Percentiles rank a stretch among this genome's conserved stretches.
Evolutionary conservation across 2,888 invertebrate species (phyloP).

Genomic region (Drosophila fulvimacula): DNA sequence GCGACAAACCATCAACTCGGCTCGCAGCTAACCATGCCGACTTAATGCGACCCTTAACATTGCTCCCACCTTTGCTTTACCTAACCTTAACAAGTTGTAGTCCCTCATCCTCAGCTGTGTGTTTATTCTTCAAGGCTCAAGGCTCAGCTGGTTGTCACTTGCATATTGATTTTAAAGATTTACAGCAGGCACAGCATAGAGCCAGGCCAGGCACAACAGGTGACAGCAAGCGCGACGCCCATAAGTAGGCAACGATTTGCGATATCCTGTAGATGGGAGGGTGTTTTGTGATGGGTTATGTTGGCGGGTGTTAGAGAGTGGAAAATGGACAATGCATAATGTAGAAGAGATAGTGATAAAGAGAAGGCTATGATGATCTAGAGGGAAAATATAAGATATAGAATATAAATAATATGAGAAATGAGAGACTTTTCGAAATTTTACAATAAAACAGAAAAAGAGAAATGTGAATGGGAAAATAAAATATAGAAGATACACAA

Average conservation of each 20-base stretch:
- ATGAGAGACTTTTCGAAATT: no score
- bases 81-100: slow-evolving; percentile 11
- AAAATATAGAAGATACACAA: background rate
- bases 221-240: slow-evolving; percentile 31
- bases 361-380: background rate
- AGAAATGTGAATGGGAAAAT: no score
- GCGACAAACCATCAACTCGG: slow-evolving; percentile 45
- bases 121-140: slow-evolving; percentile 25
- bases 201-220: slow-evolving; percentile 44
- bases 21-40: slow-evolving; percentile 19
- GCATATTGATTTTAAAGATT: slow-evolving; percentile 78
- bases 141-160: slow-evolving; percentile 56
- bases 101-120: background rate
- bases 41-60: slow-evolving; percentile 11
- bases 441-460: no score
- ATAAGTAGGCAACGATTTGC: slow-evolving; percentile 46
- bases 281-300: background rate
- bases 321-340: background rate
- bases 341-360: background rate
- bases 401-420: background rate
- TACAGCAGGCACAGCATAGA: slow-evolving; percentile 42
- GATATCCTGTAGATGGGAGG: slow-evolving; percentile 22
- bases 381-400: background rate
- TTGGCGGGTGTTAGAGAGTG: background rate
- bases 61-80: background rate